Base-by-base conservation (phyloP, 64 coral and sea anemone species). In the Actinia tenebrosa region DNA sequence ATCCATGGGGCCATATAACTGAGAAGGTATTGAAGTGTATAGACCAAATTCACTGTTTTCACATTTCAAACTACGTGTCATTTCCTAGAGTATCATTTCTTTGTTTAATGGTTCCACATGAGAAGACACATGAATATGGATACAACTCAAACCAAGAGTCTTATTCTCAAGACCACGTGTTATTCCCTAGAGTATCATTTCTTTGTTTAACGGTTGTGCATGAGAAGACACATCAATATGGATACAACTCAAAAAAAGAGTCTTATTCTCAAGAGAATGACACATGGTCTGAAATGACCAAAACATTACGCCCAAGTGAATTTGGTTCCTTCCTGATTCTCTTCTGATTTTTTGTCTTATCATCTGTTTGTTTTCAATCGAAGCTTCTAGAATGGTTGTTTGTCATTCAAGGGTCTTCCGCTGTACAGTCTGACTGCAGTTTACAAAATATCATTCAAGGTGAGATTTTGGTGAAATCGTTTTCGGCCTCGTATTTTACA, bases 301-400 rank as follows among this genome's bases (percentile, higher is more conserved):
- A 50, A 50, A 50, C 47, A 50, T 50, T 50, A 50, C 47, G 47
- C 47, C 47, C 47, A 50, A 50, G 47, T 8, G 4, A 2, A 50
- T 5, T 5, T 5, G 47, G 7, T 50, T 2, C 7, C 0, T 50
- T 37, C 30, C 30, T 9, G 64, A 20, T n/a, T 22, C 22, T 23
- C 22, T 7, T 69, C 0, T 7, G 20, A 61, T 4, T 61, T 23
- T 10, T 66, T 20, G 18, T 66, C n/a, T 66, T 9, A 10, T 58
- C 55, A 56, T 58, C 0, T 66, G 22, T 9, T 22, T 66, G 22
- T 79, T 18, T 79, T 17, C 27, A 19, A 79, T 81, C 79, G 0
- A 50, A 81, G 79, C 16, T 81, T 81, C 22, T 81, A 52, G 79
- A 81, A n/a, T 81, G 79, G 79, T 10, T 81, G 45, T 81, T 81